phyloP scores from a whole-genome alignment of 1,140 invertebrate genomes.

The Zaprionus africanus region DNA sequence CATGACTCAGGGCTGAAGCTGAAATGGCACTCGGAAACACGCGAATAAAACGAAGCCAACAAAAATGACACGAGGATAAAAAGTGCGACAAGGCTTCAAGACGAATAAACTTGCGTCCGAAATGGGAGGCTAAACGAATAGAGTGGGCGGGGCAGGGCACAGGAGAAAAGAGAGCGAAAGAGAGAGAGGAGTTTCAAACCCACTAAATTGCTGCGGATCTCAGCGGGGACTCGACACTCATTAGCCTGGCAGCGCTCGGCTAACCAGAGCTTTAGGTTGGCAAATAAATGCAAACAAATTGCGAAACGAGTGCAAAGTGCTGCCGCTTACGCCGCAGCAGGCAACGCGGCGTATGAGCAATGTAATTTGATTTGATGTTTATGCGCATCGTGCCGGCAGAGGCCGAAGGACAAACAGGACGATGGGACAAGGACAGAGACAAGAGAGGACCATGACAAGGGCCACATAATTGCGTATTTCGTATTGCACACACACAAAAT shows the following conservation, averaged over 20 bases:
- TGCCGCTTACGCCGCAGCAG: constrained; percentile 45
- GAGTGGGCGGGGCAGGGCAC: neutral
- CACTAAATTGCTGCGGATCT: neutral
- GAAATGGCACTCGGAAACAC: constrained; percentile 48
- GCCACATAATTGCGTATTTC: constrained; percentile 62
- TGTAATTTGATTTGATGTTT: constrained; percentile 82
- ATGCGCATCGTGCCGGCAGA: constrained; percentile 37
- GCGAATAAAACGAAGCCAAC: constrained; percentile 57
- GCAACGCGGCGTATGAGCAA: constrained; percentile 77
- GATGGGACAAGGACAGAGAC: neutral
- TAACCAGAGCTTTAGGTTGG: constrained; percentile 60
- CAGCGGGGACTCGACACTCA: constrained; percentile 20
- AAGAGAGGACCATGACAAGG: constrained; percentile 22
- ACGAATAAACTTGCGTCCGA: constrained; percentile 39
- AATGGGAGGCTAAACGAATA: constrained; percentile 27
- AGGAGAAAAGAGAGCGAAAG: neutral
- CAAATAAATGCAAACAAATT: constrained; percentile 76
- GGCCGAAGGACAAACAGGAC: neutral
- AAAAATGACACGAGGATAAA: constrained; percentile 29
- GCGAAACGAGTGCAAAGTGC: constrained; percentile 40
- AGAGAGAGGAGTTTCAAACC: neutral
- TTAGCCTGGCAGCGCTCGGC: constrained; percentile 41
- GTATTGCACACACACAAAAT: constrained; percentile 47
- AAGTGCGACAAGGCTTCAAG: constrained; percentile 26
- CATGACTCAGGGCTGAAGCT: constrained; percentile 56